phyloP scores from a whole-genome alignment of 2,797 vertebrate species.

The Thamnophis elegans region DNA sequence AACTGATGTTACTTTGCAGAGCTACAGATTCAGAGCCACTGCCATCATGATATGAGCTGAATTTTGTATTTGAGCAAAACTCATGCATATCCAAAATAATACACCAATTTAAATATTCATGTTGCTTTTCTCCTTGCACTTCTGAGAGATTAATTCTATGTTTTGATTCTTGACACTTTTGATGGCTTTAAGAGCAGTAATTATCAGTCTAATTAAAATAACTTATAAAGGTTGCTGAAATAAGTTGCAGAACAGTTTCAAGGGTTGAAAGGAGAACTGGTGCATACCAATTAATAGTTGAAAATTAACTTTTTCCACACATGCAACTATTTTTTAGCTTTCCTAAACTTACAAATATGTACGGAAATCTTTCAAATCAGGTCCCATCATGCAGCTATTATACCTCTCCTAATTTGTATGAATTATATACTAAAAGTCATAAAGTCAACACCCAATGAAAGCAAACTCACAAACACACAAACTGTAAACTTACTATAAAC shows the following conservation, averaged over 20 bases:
- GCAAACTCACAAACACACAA: neutral
- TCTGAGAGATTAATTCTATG: neutral
- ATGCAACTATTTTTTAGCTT: neutral
- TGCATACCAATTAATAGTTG: neutral
- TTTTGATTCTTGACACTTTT: neutral
- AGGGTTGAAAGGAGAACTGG: neutral
- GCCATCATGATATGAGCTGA: neutral
- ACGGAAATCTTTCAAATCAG: neutral
- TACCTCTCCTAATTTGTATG: neutral
- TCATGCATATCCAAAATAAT: neutral
- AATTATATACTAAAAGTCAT: neutral
- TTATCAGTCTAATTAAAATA: neutral
- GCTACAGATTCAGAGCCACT: neutral
- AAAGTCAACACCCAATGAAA: neutral
- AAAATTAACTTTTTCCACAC: neutral
- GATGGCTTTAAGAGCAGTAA: neutral
- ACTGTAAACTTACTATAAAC: neutral
- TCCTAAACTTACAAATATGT: neutral
- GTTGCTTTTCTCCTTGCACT: neutral
- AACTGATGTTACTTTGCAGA: neutral
- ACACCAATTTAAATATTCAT: neutral
- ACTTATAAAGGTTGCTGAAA: neutral
- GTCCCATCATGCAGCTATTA: neutral
- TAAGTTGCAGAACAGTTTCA: neutral
- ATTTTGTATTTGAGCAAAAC: neutral